Evolutionary conservation across 92 coral and sea anemone species (phyloP).

Genomic region (Ricordea florida): DNA sequence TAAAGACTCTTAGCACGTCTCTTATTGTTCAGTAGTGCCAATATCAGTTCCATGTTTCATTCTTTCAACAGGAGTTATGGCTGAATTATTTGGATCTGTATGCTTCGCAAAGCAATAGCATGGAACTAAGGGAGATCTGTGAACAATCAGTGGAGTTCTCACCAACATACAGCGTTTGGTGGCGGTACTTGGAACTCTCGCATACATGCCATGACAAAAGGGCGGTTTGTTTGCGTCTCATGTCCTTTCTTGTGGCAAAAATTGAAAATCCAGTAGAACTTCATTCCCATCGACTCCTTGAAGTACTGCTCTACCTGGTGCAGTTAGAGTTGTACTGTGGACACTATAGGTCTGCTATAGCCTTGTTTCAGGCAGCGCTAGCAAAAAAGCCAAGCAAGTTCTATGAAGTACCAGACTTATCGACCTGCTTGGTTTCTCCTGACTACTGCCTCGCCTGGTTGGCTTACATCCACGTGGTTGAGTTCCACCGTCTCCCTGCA

Average conservation of each 20-base stretch:
- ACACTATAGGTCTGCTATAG: conserved; percentile 58
- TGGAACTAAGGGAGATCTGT: conserved; percentile 84
- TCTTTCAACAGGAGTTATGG: conserved; percentile 96
- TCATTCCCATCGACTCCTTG: conserved; percentile 84
- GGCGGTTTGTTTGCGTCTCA: conserved; percentile 69
- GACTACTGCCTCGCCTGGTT: conserved; percentile 85
- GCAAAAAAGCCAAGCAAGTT: conserved; percentile 22
- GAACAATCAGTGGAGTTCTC: conserved; percentile 91
- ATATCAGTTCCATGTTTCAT: background rate
- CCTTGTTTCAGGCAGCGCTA: conserved; percentile 64
- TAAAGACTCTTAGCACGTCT: no score
- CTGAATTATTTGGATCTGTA: conserved; percentile 85
- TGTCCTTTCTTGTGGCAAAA: conserved; percentile 55
- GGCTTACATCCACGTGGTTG: conserved; percentile 90
- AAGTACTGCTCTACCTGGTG: conserved; percentile 75
- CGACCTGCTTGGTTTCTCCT: conserved; percentile 43
- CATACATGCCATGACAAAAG: conserved; percentile 60
- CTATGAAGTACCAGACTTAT: conserved; percentile 41
- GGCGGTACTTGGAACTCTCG: conserved; percentile 83
- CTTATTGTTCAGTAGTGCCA: no score
- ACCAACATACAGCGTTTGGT: conserved; percentile 90
- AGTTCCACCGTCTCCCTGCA: conserved; percentile 87
- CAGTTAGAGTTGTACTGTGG: conserved; percentile 83
- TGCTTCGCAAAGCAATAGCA: conserved; percentile 63
- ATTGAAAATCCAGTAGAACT: conserved; percentile 41